Percentiles rank a stretch among this genome's conserved stretches.
Conservation (phyloP, 2,797 vertebrate species). For the Liasis olivaceus region DNA sequence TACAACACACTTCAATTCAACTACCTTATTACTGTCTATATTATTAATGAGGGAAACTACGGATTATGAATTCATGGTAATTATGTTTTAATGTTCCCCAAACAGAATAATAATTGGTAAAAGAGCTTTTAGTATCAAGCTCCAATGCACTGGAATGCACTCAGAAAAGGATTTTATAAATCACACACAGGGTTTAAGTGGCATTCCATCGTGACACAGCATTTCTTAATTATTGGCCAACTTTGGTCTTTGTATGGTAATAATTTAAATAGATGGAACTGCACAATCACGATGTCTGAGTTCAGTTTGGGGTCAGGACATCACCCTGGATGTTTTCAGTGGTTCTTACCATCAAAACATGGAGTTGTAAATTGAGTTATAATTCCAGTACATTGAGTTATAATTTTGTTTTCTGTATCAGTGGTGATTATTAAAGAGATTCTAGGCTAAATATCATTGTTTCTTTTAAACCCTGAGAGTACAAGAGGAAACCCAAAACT, state of each 20-base stretch:
- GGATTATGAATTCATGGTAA: conserved; percentile 68
- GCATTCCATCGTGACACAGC: conserved; percentile 38
- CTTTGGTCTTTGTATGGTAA: background rate
- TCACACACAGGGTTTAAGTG: conserved; percentile 41
- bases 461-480: too few species aligned
- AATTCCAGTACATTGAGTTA: background rate
- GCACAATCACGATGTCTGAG: accelerated
- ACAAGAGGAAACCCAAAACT: too few species aligned
- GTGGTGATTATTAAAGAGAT: background rate
- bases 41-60: conserved; percentile 61
- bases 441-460: background rate
- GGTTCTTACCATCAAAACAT: background rate
- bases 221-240: conserved; percentile 9
- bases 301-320: background rate
- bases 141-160: conserved; percentile 54
- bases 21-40: conserved; percentile 43
- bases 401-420: background rate
- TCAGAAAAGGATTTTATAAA: conserved; percentile 63
- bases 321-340: accelerated
- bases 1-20: conserved; percentile 27
- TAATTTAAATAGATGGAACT: background rate
- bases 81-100: conserved; percentile 67
- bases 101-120: conserved; percentile 67
- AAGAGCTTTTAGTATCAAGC: conserved; percentile 67
- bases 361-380: background rate